phyloP scores from a whole-genome alignment of 2,113 vertebrate species.

The Anhinga anhinga region DNA sequence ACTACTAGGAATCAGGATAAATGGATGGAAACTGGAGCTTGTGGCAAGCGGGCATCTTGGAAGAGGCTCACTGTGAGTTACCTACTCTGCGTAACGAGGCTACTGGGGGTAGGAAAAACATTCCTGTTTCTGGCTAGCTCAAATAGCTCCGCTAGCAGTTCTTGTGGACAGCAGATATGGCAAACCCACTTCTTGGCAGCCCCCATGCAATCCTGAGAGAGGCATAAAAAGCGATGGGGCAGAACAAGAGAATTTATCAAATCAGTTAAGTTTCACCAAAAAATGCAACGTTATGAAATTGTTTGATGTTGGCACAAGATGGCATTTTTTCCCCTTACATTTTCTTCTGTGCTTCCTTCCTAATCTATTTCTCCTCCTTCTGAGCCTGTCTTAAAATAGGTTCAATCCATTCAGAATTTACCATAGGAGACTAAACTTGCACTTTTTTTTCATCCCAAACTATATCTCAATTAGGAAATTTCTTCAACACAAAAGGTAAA shows the following conservation, averaged over 20 bases:
- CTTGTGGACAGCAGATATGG: not conserved
- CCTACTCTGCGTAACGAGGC: not conserved
- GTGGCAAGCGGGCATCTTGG: not conserved
- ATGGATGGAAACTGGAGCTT: not conserved
- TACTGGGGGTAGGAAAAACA: not conserved
- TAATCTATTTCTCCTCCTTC: not conserved
- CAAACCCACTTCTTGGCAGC: not conserved
- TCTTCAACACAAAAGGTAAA: not conserved
- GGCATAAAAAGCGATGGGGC: not conserved
- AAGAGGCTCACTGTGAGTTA: not conserved
- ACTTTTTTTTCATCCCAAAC: not conserved
- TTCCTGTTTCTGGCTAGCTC: not conserved
- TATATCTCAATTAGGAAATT: not conserved
- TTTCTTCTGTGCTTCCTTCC: not conserved
- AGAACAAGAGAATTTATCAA: not conserved
- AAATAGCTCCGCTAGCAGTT: not conserved
- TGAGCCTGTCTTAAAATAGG: not conserved
- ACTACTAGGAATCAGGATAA: not conserved
- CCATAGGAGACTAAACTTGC: not conserved
- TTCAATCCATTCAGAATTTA: not conserved
- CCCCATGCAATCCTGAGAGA: rapidly evolving
- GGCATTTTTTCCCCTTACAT: not conserved
- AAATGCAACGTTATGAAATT: not conserved
- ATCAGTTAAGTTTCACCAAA: not conserved
- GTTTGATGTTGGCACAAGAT: not conserved